Conservation (phyloP, 2,888 invertebrate species). For the Cantharis rufa region DNA sequence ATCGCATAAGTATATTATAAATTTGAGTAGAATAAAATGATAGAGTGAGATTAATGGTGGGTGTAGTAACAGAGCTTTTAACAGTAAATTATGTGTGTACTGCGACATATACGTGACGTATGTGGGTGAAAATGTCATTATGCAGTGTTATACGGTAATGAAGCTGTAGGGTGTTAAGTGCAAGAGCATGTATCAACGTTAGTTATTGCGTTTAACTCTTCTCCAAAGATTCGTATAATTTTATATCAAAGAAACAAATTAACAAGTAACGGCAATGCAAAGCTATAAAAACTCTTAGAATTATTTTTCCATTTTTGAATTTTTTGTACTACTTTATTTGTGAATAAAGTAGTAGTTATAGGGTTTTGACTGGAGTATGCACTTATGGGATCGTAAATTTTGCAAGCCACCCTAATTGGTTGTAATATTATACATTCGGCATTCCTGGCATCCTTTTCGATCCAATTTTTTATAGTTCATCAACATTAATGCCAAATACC, state of each 20-base stretch:
- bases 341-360: background rate
- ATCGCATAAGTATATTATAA: background rate
- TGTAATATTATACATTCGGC: background rate
- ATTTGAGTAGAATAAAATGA: conserved; percentile 6
- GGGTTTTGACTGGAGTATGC: background rate
- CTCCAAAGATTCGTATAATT: conserved; percentile 40
- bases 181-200: conserved; percentile 47
- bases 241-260: conserved; percentile 29
- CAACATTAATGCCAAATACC: background rate
- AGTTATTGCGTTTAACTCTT: conserved; percentile 45
- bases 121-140: conserved; percentile 34
- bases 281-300: background rate
- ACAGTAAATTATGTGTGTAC: conserved; percentile 26
- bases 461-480: background rate
- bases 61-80: conserved; percentile 23
- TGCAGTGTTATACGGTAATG: conserved; percentile 37
- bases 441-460: background rate
- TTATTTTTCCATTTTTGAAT: background rate
- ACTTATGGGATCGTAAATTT: background rate
- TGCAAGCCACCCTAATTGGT: background rate
- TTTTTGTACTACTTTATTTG: too few relatives aligned
- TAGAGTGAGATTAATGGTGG: conserved; percentile 23
- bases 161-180: conserved; percentile 43
- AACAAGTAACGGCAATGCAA: background rate
- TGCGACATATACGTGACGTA: conserved; percentile 32